phyloP scores from a whole-genome alignment of 2,797 vertebrate genomes.

The Coreius guichenoti region DNA sequence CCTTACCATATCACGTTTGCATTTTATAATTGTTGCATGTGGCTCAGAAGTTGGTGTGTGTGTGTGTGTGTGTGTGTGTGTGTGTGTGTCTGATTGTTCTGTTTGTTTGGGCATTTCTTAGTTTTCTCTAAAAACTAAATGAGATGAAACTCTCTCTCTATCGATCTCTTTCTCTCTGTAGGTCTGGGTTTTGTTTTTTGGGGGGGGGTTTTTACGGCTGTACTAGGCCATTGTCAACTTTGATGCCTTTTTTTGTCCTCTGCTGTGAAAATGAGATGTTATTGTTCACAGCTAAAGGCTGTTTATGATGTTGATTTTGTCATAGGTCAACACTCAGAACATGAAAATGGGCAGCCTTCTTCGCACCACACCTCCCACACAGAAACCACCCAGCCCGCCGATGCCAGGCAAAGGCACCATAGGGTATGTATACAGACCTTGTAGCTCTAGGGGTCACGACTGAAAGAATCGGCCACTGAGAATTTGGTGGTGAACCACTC shows the following conservation, averaged over 20 bases:
- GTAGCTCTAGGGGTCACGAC: neutral
- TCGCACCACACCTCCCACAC: slow-evolving; percentile 89
- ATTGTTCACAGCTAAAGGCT: slow-evolving; percentile 11
- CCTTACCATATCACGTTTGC: neutral
- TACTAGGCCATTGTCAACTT: neutral
- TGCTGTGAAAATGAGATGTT: neutral
- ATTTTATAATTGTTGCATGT: slow-evolving; percentile 1
- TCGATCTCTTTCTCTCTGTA: neutral
- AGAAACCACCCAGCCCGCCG: slow-evolving; percentile 94
- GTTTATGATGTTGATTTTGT: slow-evolving; percentile 42
- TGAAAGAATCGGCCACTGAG: neutral
- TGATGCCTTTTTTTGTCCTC: neutral
- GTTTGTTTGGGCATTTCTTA: slow-evolving; percentile 6
- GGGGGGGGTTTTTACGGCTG: neutral
- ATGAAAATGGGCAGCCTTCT: slow-evolving; percentile 90
- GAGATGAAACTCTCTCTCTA: neutral
- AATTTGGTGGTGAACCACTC: neutral
- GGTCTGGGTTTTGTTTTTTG: neutral
- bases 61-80: too few relatives aligned
- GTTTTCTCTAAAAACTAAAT: neutral
- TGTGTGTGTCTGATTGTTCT: slow-evolving; percentile 6
- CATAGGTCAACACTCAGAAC: slow-evolving; percentile 91
- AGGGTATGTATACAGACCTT: slow-evolving; percentile 80
- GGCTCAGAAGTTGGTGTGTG: neutral
- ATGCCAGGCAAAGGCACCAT: slow-evolving; percentile 90